A percentile compares a stretch with the other conserved stretches of the same genome.
Evolutionary conservation across 2,888 invertebrate genomes (phyloP).

Genomic region (Pogonocherus hispidulus): DNA sequence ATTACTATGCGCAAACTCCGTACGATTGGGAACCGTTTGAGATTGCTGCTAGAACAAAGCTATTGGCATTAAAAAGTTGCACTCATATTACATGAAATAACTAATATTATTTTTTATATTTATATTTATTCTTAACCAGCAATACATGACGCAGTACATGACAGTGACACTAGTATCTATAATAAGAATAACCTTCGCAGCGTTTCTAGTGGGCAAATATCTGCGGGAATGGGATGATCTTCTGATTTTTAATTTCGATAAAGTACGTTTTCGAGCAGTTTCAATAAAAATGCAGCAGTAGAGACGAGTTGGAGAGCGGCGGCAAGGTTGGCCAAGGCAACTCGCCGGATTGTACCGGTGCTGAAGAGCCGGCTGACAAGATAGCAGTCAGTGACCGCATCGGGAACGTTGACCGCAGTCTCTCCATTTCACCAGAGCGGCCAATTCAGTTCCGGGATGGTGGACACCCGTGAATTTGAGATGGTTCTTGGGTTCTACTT

Average conservation of each 20-base stretch:
- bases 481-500: background rate
- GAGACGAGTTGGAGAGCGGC: background rate
- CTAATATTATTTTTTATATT: no score
- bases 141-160: no score
- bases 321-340: conserved; percentile 49
- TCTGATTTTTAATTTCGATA: background rate
- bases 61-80: no score
- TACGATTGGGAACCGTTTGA: no score
- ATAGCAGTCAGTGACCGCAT: conserved; percentile 65
- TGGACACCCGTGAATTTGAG: conserved; percentile 32
- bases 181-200: no score
- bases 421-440: conserved; percentile 63
- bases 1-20: no score
- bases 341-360: conserved; percentile 49
- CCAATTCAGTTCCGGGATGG: conserved; percentile 55
- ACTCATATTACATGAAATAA: no score
- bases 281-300: conserved; percentile 13
- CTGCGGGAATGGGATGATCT: background rate
- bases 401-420: conserved; percentile 62
- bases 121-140: no score
- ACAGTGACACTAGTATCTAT: no score
- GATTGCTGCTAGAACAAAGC: no score
- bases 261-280: conserved; percentile 5
- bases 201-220: no score
- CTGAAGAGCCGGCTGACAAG: conserved; percentile 59